A percentile compares a stretch with the other conserved stretches of the same genome.
phyloP scores from a whole-genome alignment of 2,888 invertebrate species.

The Poecilus cupreus region DNA sequence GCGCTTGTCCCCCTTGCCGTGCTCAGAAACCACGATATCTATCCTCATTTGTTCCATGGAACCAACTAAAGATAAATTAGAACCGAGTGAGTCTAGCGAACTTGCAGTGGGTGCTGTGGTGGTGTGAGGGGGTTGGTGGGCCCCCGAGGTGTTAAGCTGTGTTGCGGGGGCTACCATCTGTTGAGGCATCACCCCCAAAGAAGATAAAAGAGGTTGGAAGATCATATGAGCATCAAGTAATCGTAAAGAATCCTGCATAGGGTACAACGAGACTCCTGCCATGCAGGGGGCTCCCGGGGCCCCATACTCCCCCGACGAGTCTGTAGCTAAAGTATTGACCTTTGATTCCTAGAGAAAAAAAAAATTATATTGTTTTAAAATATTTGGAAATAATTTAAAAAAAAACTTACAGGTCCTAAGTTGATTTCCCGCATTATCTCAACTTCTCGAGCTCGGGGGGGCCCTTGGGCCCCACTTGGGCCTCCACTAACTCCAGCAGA shows the following conservation, averaged over 20 bases:
- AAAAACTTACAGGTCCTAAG: constrained; percentile 29
- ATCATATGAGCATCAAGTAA: constrained; percentile 94
- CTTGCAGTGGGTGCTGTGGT: not conserved
- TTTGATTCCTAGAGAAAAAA: constrained; percentile 67
- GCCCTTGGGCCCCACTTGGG: not conserved
- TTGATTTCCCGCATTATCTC: constrained; percentile 41
- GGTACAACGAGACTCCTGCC: constrained; percentile 82
- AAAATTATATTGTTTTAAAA: too few species aligned
- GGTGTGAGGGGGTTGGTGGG: not conserved
- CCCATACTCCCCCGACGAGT: constrained; percentile 72
- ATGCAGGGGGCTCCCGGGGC: constrained; percentile 62
- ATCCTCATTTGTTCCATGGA: constrained; percentile 92
- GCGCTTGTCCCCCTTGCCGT: constrained; percentile 78
- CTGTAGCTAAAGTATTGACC: constrained; percentile 70
- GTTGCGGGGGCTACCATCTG: constrained; percentile 77
- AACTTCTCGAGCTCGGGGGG: not conserved
- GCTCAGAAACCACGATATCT: constrained; percentile 95
- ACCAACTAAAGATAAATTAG: constrained; percentile 87
- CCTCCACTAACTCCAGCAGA: not conserved
- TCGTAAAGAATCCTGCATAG: constrained; percentile 88
- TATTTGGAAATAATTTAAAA: too few species aligned
- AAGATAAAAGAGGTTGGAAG: constrained; percentile 92
- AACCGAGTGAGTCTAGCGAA: constrained; percentile 89
- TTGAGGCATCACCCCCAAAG: constrained; percentile 92
- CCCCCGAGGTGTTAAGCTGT: not conserved